A percentile compares a stretch with the other conserved stretches of the same genome.
phyloP scores from a whole-genome alignment of 1,140 invertebrate species.

The Drosophila nannoptera region DNA sequence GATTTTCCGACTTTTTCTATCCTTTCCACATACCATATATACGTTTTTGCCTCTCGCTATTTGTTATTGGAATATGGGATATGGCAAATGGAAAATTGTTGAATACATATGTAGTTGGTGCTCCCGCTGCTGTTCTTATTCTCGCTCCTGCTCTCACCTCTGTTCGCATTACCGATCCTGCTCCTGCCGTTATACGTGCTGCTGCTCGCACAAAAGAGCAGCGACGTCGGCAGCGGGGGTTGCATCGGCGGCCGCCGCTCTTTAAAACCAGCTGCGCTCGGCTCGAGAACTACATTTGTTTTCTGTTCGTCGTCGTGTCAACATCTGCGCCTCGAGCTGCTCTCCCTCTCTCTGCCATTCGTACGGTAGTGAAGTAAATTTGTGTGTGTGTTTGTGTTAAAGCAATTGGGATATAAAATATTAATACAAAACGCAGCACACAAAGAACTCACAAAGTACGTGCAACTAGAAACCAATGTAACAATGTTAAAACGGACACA shows the following conservation, averaged over 20 bases:
- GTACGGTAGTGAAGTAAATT: constrained; percentile 43
- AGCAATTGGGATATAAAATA: constrained; percentile 43
- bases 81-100: constrained; percentile 41
- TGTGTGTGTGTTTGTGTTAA: constrained; percentile 43
- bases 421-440: constrained; percentile 39
- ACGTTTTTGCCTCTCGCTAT: constrained; percentile 14
- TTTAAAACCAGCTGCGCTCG: constrained; percentile 59
- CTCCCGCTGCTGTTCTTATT: constrained; percentile 20
- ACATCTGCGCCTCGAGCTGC: constrained; percentile 53
- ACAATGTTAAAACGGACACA: constrained; percentile 67
- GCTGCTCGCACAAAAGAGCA: constrained; percentile 40
- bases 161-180: constrained; percentile 4
- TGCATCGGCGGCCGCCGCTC: constrained; percentile 29
- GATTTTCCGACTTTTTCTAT: constrained; percentile 34
- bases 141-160: constrained; percentile 8
- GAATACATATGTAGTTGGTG: constrained; percentile 22
- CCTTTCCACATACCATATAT: neutral
- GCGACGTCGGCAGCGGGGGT: constrained; percentile 38
- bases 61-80: constrained; percentile 25
- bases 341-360: constrained; percentile 19
- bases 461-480: constrained; percentile 28
- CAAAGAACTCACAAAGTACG: constrained; percentile 41
- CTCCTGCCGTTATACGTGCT: constrained; percentile 33
- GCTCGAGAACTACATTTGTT: constrained; percentile 45
- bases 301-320: constrained; percentile 52